These are phyloP conservation scores for Enteromius radiatus DNA, from an alignment of 2,797 vertebrate species.

Conservation along the genomic window DNA sequence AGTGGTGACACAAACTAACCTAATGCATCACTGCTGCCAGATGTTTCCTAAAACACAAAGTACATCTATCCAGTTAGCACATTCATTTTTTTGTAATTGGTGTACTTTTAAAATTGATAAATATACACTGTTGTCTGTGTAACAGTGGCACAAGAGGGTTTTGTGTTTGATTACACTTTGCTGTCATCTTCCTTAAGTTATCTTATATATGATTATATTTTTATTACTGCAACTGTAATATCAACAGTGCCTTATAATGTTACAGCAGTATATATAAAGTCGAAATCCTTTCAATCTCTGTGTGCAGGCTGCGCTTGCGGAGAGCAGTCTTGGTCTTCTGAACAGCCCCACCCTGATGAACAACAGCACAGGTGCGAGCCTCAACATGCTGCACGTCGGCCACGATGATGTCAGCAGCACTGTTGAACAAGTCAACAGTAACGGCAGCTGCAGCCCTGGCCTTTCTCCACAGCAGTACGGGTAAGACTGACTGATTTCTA, in stretches of 20 bases:
- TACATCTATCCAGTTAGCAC: background rate
- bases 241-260: background rate
- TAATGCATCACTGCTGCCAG: background rate
- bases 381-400: conserved; percentile 92
- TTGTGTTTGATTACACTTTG: background rate
- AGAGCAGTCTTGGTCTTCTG: conserved; percentile 94
- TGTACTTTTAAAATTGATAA: background rate
- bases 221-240: background rate
- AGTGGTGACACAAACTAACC: conserved; percentile 46
- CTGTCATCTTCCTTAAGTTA: background rate
- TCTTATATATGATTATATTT: background rate
- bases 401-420: conserved; percentile 96
- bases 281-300: background rate
- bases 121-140: too few species aligned
- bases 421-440: conserved; percentile 96
- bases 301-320: conserved; percentile 79
- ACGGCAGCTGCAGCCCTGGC: conserved; percentile 95
- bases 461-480: conserved; percentile 97
- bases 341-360: conserved; percentile 90
- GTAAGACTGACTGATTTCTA: conserved; percentile 67
- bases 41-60: background rate
- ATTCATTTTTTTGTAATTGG: background rate
- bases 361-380: conserved; percentile 86
- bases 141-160: background rate
- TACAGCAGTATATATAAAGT: background rate